These are phyloP conservation scores for Chaetura pelagica DNA, from an alignment of 2,113 vertebrate species.

Conservation along the genomic window DNA sequence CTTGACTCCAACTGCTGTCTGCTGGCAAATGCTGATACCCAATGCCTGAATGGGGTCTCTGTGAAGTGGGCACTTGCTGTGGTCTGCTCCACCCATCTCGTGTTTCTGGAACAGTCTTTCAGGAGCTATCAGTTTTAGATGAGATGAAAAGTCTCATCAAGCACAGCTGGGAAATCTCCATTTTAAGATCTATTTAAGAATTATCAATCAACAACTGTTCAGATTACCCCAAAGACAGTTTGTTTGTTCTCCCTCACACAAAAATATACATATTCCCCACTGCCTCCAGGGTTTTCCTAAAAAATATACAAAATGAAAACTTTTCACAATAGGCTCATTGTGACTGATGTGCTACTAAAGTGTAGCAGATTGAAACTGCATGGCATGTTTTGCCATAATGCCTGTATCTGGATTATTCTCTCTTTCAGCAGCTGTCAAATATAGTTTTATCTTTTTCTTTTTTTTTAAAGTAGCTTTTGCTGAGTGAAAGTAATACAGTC, in stretches of 20 bases:
- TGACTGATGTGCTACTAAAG: constrained; percentile 34
- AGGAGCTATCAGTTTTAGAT: constrained; percentile 5
- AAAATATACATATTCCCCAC: background rate
- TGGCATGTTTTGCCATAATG: constrained; percentile 24
- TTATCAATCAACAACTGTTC: constrained; percentile 54
- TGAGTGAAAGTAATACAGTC: constrained; percentile 29
- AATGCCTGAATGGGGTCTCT: constrained; percentile 75
- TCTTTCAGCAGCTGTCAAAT: constrained; percentile 52
- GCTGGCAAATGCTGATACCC: constrained; percentile 71
- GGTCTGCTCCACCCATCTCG: constrained; percentile 60
- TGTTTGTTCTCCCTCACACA: background rate
- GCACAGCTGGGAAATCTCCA: constrained; percentile 55
- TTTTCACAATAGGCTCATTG: constrained; percentile 42
- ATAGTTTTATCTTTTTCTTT: constrained; percentile 26
- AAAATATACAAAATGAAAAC: constrained; percentile 5
- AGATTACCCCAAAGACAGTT: background rate
- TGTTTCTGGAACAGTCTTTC: constrained; percentile 54
- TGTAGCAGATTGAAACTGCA: constrained; percentile 50
- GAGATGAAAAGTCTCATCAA: constrained; percentile 25
- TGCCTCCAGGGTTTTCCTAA: background rate
- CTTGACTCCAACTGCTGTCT: constrained; percentile 63
- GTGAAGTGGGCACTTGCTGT: constrained; percentile 55
- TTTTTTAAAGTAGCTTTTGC: constrained; percentile 14
- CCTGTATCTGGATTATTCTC: constrained; percentile 21
- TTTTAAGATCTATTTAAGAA: constrained; percentile 35